A percentile compares a stretch with the other conserved stretches of the same genome.
Conservation (phyloP, 2,888 invertebrate species). For the Meganola albula region DNA sequence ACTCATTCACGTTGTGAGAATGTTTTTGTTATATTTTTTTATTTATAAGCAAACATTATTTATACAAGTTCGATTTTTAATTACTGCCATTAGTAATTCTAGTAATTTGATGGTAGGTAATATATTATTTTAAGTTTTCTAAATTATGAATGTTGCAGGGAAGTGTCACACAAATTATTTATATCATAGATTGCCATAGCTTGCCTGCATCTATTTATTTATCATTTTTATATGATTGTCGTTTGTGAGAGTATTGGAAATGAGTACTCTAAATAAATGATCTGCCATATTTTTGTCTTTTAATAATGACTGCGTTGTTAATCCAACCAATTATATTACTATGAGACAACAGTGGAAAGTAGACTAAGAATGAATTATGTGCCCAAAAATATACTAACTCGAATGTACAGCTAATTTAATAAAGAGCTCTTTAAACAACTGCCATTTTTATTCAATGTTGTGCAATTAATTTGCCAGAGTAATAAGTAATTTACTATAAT, state of each 20-base stretch:
- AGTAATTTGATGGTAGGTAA: conserved; percentile 55
- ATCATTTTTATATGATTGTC: conserved; percentile 64
- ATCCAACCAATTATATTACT: conserved; percentile 58
- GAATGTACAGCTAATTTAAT: conserved; percentile 79
- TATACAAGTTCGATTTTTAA: conserved; percentile 67
- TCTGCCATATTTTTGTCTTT: conserved; percentile 76
- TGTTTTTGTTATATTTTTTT: conserved; percentile 73
- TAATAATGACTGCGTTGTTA: conserved; percentile 70
- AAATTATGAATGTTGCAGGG: conserved; percentile 66
- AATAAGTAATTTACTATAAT: conserved; percentile 10
- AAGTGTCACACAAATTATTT: conserved; percentile 71
- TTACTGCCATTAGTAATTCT: conserved; percentile 73
- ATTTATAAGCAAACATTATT: conserved; percentile 73
- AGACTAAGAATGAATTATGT: conserved; percentile 73
- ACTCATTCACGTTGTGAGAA: conserved; percentile 71
- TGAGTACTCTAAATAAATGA: conserved; percentile 75
- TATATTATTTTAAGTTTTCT: conserved; percentile 46
- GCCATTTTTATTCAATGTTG: conserved; percentile 32
- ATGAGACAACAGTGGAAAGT: conserved; percentile 61
- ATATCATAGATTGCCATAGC: conserved; percentile 72
- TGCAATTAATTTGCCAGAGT: conserved; percentile 12
- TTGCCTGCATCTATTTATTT: conserved; percentile 77
- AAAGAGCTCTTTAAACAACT: conserved; percentile 70
- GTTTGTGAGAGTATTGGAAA: conserved; percentile 68
- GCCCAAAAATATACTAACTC: conserved; percentile 78